A percentile compares a stretch with the other conserved stretches of the same genome.
Conservation (phyloP, 2,113 vertebrate species). For the Theropithecus gelada region DNA sequence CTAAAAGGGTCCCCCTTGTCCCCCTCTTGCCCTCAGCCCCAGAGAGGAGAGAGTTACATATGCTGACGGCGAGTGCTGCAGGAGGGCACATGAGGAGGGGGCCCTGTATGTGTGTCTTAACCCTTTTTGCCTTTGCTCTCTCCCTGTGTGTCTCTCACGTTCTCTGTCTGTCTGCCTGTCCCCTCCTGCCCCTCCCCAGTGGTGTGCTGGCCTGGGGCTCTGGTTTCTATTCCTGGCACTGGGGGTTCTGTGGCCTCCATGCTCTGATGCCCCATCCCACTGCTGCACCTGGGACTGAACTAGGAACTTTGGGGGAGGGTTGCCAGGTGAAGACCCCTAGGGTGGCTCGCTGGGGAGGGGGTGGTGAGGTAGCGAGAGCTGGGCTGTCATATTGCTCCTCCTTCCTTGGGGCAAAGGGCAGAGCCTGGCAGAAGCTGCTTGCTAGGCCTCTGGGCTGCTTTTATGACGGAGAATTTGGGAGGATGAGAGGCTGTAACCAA, state of each 20-base stretch:
- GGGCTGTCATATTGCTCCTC: no score
- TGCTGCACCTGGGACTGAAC: not conserved
- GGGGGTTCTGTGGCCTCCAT: not conserved
- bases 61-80: not conserved
- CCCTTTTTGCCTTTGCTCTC: not conserved
- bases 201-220: not conserved
- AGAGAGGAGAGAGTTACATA: not conserved
- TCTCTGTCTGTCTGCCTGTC: not conserved
- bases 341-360: not conserved
- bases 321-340: not conserved
- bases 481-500: no score
- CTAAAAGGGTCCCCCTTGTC: not conserved
- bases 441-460: not conserved
- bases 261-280: not conserved
- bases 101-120: not conserved
- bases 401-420: not conserved
- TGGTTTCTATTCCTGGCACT: not conserved
- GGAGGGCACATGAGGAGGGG: not conserved
- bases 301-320: not conserved
- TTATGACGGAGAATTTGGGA: not conserved
- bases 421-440: not conserved
- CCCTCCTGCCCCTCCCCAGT: not conserved
- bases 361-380: fast-evolving
- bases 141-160: not conserved
- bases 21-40: not conserved